phyloP scores from a whole-genome alignment of 2,888 invertebrate genomes.

The Drosophila meridionalis region DNA sequence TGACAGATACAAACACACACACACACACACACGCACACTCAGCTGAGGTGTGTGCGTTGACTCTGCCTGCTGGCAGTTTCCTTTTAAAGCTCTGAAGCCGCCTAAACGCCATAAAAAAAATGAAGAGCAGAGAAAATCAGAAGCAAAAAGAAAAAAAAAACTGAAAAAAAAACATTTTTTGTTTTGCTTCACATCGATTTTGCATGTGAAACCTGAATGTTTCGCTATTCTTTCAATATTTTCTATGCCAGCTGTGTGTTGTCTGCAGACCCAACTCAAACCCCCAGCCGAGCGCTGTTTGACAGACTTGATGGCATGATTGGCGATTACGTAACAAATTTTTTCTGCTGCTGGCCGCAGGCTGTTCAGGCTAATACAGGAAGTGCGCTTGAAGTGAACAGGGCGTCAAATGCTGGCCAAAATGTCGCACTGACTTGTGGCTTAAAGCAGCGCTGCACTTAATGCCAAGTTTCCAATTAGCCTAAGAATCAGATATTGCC shows the following conservation, averaged over 20 bases:
- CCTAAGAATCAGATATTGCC: conserved; percentile 9
- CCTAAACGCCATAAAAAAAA: conserved; percentile 38
- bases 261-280: conserved; percentile 49
- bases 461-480: conserved; percentile 4
- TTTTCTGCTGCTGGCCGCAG: not conserved
- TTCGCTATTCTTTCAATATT: conserved; percentile 51
- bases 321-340: conserved; percentile 52
- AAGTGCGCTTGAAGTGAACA: not conserved
- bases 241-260: conserved; percentile 22
- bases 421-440: not conserved
- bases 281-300: conserved; percentile 10
- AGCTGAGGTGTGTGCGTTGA: not conserved
- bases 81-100: conserved; percentile 57
- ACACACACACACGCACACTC: conserved; percentile 10
- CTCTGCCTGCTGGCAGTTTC: conserved; percentile 22
- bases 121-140: not conserved
- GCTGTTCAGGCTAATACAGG: not conserved
- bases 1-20: conserved; percentile 32
- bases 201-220: conserved; percentile 53
- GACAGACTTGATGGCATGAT: conserved; percentile 61
- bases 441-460: not conserved
- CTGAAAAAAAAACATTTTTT: not conserved
- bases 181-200: conserved; percentile 58
- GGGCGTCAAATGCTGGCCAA: not conserved
- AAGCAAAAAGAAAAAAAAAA: not conserved